Percentiles rank a stretch among this genome's conserved stretches.
These are phyloP conservation scores for Eptesicus fuscus DNA, from an alignment of 2,113 vertebrate genomes.

Conservation along the genomic window DNA sequence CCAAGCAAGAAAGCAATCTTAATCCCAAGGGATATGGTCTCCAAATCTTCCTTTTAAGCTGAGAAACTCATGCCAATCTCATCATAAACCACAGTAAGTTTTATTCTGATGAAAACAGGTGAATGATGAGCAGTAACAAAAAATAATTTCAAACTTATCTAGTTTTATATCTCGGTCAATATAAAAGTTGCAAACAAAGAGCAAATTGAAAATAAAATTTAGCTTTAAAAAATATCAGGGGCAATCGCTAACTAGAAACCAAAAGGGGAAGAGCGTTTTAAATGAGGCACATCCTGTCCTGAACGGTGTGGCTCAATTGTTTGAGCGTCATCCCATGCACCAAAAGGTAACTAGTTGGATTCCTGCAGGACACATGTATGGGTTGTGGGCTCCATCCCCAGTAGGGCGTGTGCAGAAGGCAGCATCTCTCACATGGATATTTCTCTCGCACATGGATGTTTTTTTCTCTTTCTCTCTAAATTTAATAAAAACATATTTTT, in stretches of 20 bases:
- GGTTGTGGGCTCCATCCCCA: neutral
- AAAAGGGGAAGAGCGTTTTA: neutral
- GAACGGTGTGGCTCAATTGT: neutral
- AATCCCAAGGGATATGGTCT: neutral
- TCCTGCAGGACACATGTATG: neutral
- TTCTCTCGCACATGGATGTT: neutral
- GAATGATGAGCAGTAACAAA: conserved; percentile 28
- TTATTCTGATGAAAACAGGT: conserved; percentile 14
- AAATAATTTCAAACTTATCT: conserved; percentile 25
- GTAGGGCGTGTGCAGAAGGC: neutral
- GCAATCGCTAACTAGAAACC: neutral
- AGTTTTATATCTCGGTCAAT: neutral
- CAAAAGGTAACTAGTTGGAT: neutral
- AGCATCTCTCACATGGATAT: neutral
- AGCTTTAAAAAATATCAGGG: conserved; percentile 20
- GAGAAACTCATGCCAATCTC: conserved; percentile 1
- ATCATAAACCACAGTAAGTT: neutral
- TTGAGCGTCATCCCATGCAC: neutral
- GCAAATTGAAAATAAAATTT: neutral
- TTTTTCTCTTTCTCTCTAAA: neutral
- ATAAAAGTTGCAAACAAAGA: conserved; percentile 27
- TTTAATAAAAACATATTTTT: neutral
- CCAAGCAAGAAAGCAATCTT: neutral
- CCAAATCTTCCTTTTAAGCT: neutral
- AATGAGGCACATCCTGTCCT: neutral